These are phyloP conservation scores for Passer montanus DNA, from an alignment of 2,113 vertebrate genomes.

Conservation along the genomic window DNA sequence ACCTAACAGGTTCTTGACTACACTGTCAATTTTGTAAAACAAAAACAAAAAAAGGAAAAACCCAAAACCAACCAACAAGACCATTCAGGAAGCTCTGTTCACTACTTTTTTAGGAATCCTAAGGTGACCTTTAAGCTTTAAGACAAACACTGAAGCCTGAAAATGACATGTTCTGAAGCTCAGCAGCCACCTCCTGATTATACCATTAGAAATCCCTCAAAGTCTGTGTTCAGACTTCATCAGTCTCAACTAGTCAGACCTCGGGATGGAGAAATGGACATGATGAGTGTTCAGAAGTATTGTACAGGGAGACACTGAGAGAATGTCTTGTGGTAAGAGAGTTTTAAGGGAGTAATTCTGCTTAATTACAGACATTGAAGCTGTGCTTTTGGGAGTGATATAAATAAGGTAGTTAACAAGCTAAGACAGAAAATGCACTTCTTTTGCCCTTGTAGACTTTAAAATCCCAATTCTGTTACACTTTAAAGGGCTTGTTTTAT, in stretches of 20 bases:
- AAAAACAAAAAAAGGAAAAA: background rate
- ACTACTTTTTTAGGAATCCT: constrained; percentile 13
- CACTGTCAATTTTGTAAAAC: background rate
- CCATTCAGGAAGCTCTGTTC: background rate
- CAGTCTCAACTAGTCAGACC: constrained; percentile 21
- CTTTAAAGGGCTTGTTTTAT: background rate
- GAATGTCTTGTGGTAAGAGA: constrained; percentile 29
- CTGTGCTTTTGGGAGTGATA: background rate
- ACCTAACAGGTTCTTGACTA: background rate
- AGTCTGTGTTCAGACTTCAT: constrained; percentile 48
- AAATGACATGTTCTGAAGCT: constrained; percentile 14
- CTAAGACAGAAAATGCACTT: background rate
- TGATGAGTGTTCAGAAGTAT: constrained; percentile 42
- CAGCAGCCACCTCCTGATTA: constrained; percentile 41
- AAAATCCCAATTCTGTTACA: background rate
- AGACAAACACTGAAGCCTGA: constrained; percentile 23
- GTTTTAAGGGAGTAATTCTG: constrained; percentile 36
- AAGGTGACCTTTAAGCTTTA: constrained; percentile 11
- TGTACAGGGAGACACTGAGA: constrained; percentile 25
- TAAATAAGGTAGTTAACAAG: constrained; percentile 20
- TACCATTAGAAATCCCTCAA: constrained; percentile 44
- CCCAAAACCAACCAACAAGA: background rate
- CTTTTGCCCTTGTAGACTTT: background rate
- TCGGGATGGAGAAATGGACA: constrained; percentile 34
- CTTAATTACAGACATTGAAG: constrained; percentile 19